Evolutionary conservation across 2,888 invertebrate genomes (phyloP).

Genomic region (Harmothoe impar): DNA sequence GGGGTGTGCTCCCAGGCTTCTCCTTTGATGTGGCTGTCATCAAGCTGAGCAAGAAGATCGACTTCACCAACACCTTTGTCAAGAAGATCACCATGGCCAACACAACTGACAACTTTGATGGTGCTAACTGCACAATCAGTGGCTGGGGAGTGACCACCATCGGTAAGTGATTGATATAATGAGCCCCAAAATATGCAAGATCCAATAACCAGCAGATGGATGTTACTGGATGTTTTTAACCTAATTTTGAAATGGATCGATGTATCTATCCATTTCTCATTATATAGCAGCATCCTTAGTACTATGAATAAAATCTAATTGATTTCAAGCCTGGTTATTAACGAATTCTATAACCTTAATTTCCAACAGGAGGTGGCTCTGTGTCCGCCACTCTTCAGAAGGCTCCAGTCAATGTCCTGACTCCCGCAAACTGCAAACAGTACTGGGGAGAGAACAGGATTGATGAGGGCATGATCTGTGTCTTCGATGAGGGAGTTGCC

Average conservation of each 20-base stretch:
- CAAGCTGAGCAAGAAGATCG: slow-evolving; percentile 3
- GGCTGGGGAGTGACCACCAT: slow-evolving; percentile 48
- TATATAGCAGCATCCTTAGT: too few species aligned
- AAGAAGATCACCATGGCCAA: slow-evolving; percentile 17
- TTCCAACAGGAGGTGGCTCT: slow-evolving; percentile 19
- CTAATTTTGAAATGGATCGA: too few species aligned
- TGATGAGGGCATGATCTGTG: slow-evolving; percentile 39
- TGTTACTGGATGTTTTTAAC: too few species aligned
- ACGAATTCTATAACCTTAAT: neutral
- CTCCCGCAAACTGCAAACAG: neutral
- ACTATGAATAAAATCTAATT: neutral
- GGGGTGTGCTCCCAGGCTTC: slow-evolving; percentile 13
- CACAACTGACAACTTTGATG: slow-evolving; percentile 58
- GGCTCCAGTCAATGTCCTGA: slow-evolving; percentile 43
- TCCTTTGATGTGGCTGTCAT: slow-evolving; percentile 44
- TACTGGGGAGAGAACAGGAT: slow-evolving; percentile 55
- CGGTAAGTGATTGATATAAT: slow-evolving; percentile 7
- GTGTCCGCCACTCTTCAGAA: slow-evolving; percentile 45
- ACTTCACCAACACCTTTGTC: slow-evolving; percentile 14
- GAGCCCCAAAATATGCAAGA: too few species aligned
- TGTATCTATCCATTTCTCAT: too few species aligned
- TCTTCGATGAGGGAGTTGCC: slow-evolving; percentile 51
- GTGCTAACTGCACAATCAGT: slow-evolving; percentile 38
- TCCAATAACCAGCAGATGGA: too few species aligned
- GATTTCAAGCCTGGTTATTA: neutral